These are phyloP conservation scores for Pseudachorutes palmiensis DNA, from an alignment of 1,140 invertebrate species.

Conservation along the genomic window DNA sequence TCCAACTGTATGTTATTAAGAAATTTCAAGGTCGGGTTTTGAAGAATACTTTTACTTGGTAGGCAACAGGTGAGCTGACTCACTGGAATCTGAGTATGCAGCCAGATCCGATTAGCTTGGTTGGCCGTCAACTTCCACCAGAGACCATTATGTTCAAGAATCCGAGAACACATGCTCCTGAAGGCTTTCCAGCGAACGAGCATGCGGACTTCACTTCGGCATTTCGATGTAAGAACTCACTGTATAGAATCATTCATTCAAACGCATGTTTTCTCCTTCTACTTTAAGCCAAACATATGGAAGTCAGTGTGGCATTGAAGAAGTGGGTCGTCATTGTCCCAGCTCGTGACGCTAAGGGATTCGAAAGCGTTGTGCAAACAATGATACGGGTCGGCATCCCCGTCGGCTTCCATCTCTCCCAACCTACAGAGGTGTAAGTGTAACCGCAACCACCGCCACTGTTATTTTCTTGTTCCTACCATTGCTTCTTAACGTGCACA, in stretches of 20 bases:
- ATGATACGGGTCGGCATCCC: conserved; percentile 24
- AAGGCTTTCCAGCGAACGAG: conserved; percentile 3
- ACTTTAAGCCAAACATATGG: not conserved
- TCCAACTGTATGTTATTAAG: conserved; percentile 1
- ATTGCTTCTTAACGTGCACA: not conserved
- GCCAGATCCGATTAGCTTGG: conserved; percentile 50
- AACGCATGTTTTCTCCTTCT: conserved; percentile 3
- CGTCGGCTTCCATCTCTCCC: conserved; percentile 18
- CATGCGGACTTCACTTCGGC: conserved; percentile 21
- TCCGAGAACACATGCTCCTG: conserved; percentile 32
- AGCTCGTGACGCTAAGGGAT: conserved; percentile 15
- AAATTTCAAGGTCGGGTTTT: not conserved
- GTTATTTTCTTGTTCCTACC: not conserved
- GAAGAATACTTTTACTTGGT: not conserved
- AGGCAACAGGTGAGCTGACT: conserved; percentile 49
- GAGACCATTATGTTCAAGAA: conserved; percentile 64
- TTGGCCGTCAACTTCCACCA: conserved; percentile 55
- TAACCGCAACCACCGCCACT: not conserved
- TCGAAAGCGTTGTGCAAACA: conserved; percentile 21
- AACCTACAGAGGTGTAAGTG: conserved; percentile 26
- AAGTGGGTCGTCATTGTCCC: conserved; percentile 34
- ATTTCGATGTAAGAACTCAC: conserved; percentile 13
- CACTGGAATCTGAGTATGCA: conserved; percentile 73
- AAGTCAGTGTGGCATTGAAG: conserved; percentile 14
- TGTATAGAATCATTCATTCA: conserved; percentile 1